These are phyloP conservation scores for Perodicticus potto DNA, from an alignment of 2,797 vertebrate species.

Conservation along the genomic window DNA sequence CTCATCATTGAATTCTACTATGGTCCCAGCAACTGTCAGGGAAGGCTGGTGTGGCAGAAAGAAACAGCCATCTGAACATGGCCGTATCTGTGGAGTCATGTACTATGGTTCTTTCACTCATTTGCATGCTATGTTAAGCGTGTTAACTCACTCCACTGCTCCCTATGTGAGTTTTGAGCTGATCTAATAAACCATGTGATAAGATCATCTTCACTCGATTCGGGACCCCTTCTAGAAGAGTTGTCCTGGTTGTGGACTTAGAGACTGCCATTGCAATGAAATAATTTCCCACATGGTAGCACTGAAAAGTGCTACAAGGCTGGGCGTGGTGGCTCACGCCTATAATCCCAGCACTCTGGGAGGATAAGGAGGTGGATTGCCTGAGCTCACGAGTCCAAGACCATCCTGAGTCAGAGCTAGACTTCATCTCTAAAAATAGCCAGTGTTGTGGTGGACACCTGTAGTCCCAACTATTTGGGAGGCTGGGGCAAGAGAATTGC, in stretches of 20 bases:
- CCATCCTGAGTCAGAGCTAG: too few species aligned
- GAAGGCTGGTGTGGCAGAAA: neutral
- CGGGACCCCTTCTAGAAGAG: neutral
- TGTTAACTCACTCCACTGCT: neutral
- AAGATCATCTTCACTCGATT: neutral
- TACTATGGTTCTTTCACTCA: neutral
- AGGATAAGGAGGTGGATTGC: too few species aligned
- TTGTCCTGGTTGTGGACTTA: neutral
- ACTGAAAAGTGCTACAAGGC: neutral
- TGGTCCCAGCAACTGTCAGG: neutral
- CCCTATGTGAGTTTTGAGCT: neutral
- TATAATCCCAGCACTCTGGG: too few species aligned
- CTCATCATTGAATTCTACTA: neutral
- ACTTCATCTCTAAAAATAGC: too few species aligned
- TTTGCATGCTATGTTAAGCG: neutral
- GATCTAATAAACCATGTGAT: slow-evolving; percentile 34
- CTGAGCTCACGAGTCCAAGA: too few species aligned
- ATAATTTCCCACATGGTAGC: neutral
- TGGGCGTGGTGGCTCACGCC: too few species aligned
- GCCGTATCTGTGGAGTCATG: neutral
- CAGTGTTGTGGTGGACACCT: too few species aligned
- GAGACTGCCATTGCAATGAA: neutral
- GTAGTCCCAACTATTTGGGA: too few species aligned
- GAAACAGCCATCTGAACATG: neutral
- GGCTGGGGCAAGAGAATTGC: too few species aligned